Conservation (phyloP, 2,797 vertebrate genomes). For the Danio albolineatus region DNA sequence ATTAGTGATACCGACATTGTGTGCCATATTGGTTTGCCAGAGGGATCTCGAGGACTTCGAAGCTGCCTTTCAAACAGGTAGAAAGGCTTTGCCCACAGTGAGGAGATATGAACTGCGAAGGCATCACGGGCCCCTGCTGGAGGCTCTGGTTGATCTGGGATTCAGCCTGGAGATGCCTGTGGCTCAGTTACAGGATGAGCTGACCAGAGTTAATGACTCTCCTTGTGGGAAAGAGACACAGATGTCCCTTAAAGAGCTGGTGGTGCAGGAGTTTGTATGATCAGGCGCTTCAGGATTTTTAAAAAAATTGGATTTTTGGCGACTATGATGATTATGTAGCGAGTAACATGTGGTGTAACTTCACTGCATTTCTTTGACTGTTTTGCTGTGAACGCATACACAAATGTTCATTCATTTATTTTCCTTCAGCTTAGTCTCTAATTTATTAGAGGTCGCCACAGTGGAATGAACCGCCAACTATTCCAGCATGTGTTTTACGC, state of each 20-base stretch:
- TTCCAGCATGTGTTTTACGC: no score
- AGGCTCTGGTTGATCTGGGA: conserved; percentile 84
- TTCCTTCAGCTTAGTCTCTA: no score
- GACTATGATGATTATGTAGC: no score
- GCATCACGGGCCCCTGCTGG: conserved; percentile 83
- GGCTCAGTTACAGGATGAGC: conserved; percentile 83
- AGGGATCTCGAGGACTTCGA: conserved; percentile 83
- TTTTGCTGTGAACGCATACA: no score
- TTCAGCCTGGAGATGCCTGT: conserved; percentile 86
- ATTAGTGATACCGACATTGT: conserved; percentile 81
- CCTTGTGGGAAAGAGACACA: conserved; percentile 67
- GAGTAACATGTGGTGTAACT: no score
- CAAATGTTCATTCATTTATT: no score
- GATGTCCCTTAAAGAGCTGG: conserved; percentile 87
- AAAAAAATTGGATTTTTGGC: no score
- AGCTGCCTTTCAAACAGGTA: conserved; percentile 79
- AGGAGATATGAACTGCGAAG: conserved; percentile 71
- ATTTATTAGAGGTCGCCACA: no score
- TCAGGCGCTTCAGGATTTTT: no score
- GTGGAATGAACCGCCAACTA: no score
- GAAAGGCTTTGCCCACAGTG: conserved; percentile 80
- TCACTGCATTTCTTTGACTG: no score
- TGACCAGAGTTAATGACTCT: conserved; percentile 77
- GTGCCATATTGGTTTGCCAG: conserved; percentile 86
- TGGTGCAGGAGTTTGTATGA: conserved; percentile 84